phyloP scores from a whole-genome alignment of 92 coral and sea anemone species.

The Desmophyllum pertusum region DNA sequence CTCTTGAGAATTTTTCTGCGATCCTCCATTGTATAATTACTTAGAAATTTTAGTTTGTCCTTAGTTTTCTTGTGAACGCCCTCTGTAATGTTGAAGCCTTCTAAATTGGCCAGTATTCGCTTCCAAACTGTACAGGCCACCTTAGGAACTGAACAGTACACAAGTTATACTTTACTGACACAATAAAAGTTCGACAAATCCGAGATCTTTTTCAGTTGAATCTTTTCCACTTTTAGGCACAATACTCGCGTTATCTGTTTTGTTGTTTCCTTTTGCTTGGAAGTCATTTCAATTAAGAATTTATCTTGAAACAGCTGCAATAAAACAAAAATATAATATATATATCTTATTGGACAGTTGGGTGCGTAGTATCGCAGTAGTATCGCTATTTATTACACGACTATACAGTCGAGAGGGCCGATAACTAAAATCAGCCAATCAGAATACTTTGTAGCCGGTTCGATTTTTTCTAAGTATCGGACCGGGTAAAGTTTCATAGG shows the following conservation, averaged over 20 bases:
- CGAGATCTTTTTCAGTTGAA: neutral
- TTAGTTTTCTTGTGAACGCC: constrained; percentile 16
- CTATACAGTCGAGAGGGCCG: too few relatives aligned
- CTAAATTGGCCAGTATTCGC: constrained; percentile 5
- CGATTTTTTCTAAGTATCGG: too few relatives aligned
- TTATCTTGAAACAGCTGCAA: neutral
- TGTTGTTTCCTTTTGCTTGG: neutral
- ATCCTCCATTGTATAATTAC: neutral
- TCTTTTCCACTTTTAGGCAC: neutral
- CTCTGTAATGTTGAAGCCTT: neutral
- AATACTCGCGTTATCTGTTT: neutral
- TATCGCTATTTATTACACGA: too few relatives aligned
- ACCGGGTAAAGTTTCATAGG: too few relatives aligned
- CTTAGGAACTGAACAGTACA: constrained; percentile 11
- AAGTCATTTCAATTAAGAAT: neutral
- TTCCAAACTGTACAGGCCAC: constrained; percentile 24
- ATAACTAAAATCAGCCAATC: too few relatives aligned
- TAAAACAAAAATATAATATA: neutral
- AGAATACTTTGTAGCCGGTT: too few relatives aligned
- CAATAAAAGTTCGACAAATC: constrained; percentile 9
- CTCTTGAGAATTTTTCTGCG: constrained; percentile 13
- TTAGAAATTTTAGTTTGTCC: neutral
- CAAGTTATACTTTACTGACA: constrained; percentile 6
- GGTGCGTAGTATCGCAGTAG: too few relatives aligned
- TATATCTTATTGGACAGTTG: neutral